Evolutionary conservation across 1,140 invertebrate species (phyloP), one percentile per base, ranked within the genome.

Genomic region (Drosophila athabasca): DNA sequence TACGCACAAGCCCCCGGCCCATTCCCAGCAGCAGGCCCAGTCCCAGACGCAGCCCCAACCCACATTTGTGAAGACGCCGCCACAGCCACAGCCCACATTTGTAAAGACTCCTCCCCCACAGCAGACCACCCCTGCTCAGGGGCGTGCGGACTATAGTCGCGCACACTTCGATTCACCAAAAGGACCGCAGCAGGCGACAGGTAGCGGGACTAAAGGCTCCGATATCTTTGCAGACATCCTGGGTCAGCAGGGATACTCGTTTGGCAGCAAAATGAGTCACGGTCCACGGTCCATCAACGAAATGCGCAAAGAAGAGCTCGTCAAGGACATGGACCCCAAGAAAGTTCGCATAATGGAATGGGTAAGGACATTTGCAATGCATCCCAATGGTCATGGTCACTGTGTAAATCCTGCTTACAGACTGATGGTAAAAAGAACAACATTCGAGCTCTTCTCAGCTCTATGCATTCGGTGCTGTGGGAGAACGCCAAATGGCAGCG

Each of bases 341-440:
- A 96, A 96, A 92, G 84, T 98, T 31, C 97, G 96, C 92, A 95
- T 98, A 80, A 92, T 93, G 60, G 95, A 95, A 90, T 95, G 95
- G 95, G 94, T 95, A 91, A 92, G 83, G 13, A 8, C 7, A 19
- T 8, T 51, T 2, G 24, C n/a, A 9, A 39, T 13, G 41, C 0
- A 1, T 17, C 0, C 6, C 3, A 8, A 5, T 45, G 9, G 46
- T 29, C 41, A 76, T 26, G 0, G 41, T 51, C 2, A 46, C 24
- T 8, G 50, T 26, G 24, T 26, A 26, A 15, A 8, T 17, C 35
- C 41, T 11, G 1, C 65, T 79, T 73, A 8, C 79, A 98, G 98
- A 97, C 95, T 26, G 96, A 99, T 90, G 98, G 98, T 2, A 99
- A 99, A 91, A 97, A 98, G 89, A 95, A 96, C 50, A 99, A 99